These are phyloP conservation scores for Thumatha senex DNA, from an alignment of 2,888 invertebrate species.

Conservation along the genomic window DNA sequence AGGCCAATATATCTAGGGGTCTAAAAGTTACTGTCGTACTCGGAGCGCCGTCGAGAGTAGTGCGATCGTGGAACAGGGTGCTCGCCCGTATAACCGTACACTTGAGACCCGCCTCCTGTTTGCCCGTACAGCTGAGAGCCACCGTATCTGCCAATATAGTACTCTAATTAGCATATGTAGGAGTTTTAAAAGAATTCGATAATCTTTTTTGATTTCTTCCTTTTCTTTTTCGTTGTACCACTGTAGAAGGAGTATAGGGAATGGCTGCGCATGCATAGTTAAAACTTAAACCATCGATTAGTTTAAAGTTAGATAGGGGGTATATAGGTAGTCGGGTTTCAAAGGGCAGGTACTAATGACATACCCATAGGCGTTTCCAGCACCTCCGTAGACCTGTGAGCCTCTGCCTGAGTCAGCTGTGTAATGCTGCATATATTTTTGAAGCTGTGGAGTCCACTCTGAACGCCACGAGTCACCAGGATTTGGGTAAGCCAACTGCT, in stretches of 20 bases:
- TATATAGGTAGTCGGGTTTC: too few relatives aligned
- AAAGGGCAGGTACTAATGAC: background rate
- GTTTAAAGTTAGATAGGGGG: too few relatives aligned
- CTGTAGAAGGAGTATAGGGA: too few relatives aligned
- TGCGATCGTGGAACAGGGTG: slow-evolving; percentile 71
- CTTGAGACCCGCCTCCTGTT: slow-evolving; percentile 84
- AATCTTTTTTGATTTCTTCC: background rate
- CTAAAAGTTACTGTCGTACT: slow-evolving; percentile 92
- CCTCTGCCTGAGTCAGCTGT: slow-evolving; percentile 80
- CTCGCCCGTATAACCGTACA: slow-evolving; percentile 79
- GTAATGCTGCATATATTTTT: slow-evolving; percentile 80
- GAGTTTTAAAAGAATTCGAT: background rate
- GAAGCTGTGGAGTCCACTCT: slow-evolving; percentile 80
- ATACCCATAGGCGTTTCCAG: slow-evolving; percentile 73
- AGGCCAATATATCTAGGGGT: slow-evolving; percentile 42
- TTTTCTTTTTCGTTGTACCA: too few relatives aligned
- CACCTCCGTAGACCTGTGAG: slow-evolving; percentile 74
- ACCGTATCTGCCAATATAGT: slow-evolving; percentile 52
- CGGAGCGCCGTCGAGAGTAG: slow-evolving; percentile 86
- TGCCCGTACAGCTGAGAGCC: slow-evolving; percentile 88
- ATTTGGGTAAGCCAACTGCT: slow-evolving; percentile 76
- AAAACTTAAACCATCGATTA: too few relatives aligned
- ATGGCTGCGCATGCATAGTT: too few relatives aligned
- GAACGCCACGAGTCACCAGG: slow-evolving; percentile 81
- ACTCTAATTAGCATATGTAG: slow-evolving; percentile 2